Evolutionary conservation across 2,797 vertebrate genomes (phyloP), one percentile per base, ranked within the genome.

Genomic region (Melanotaenia parkinsoni): DNA sequence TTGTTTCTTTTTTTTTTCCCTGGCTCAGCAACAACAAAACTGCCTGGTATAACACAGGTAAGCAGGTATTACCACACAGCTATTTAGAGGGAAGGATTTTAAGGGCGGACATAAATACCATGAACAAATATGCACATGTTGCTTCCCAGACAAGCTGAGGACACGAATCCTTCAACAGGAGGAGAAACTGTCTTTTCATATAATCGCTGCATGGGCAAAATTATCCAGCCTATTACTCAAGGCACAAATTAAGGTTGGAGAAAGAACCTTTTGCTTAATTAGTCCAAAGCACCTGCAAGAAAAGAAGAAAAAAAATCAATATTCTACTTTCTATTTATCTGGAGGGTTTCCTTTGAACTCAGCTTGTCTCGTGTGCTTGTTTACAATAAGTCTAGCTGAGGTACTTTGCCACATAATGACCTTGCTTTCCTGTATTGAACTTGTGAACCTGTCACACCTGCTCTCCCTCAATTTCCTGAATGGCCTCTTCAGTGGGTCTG

Each of bases 361-460:
- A 20, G 51, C 58, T 64, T 6, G 43, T 77, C 73, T 64, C 1
- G 13, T 10, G 18, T 32, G 54, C 72, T 81, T 30, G 24, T 58
- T 58, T 76, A 57, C 56, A 22, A 45, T 32, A 67, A 12, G 13
- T 69, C 60, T 59, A 50, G 68, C 69, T 62, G 56, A 61, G 78
- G 67, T 54, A 5, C 74, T 87, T 67, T 26, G 63, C 73, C 67
- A 65, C 63, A 58, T 81, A 80, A 84, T 58, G 53, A 86, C 80
- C 81, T 76, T 74, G 75, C 57, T 58, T 71, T 28, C 37, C 75
- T 50, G 80, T 43, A 64, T 12, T 91, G 86, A 90, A 89, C 88
- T 82, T 72, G 66, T 83, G 85, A 91, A 88, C 88, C 70, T 56
- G 47, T 91, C 87, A 78, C 80, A 83, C 73, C 53, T 18, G 20